Evolutionary conservation across 2,113 vertebrate species (phyloP), one percentile per base, ranked within the genome.

Genomic region (Malurus melanocephalus): DNA sequence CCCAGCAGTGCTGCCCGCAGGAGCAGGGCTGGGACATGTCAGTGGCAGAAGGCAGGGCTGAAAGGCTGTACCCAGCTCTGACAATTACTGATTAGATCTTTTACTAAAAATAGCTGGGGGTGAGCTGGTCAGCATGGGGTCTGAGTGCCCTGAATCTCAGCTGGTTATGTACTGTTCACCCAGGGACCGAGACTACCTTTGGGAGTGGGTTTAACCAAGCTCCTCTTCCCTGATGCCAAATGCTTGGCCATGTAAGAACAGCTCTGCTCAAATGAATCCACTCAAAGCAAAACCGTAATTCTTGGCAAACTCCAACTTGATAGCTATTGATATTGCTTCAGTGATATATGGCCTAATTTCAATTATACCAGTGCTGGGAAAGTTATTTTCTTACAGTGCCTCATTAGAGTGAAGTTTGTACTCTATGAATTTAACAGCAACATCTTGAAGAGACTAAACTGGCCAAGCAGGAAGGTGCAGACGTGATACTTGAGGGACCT

Each of bases 341-440:
- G n/a, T 94, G 91, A 95, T 93, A 33, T 71, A 94, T 78, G 42
- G 76, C 65, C 65, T 43, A 16, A 85, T 85, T 91, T 91, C 80
- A 85, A 87, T 89, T 76, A 80, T 17, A 61, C 61, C 45, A 42
- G 13, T 33, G 26, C 64, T 56, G 57, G 51, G 53, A 83, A 85
- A 89, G 68, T 85, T 80, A 67, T 78, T 95, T 77, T 85, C 68
- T 89, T 83, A 21, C 22, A 69, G 60, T 24, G 28, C 42, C 35
- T 94, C 57, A 35, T 92, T 83, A 71, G n/a, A 71, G 24, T n/a
- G 45, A 87, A 80, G 55, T 53, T 89, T 56, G 24, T 35, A 67
- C 76, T 71, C 4, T 1, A 60, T 80, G 19, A 71, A 71, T 83
- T 78, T 53, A 72, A 60, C 45, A 62, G 64, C 40, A 91, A 45